Conservation (phyloP, 2,888 invertebrate species). For the Synanthedon tipuliformis region DNA sequence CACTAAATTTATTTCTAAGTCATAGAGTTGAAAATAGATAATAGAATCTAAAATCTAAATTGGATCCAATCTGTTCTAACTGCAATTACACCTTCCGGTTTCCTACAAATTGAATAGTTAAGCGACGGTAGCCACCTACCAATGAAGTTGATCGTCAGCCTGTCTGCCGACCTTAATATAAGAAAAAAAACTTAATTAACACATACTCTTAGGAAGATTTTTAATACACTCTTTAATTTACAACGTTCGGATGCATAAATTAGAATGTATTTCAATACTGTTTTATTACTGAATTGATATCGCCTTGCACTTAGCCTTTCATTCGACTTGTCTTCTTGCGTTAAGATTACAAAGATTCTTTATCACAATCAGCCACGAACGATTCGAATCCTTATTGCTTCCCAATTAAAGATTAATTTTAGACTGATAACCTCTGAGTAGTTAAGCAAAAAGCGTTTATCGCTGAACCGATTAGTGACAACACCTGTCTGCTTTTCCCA, state of each 20-base stretch:
- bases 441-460: slow-evolving; percentile 28
- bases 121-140: too few relatives aligned
- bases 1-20: too few relatives aligned
- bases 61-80: too few relatives aligned
- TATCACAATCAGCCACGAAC: slow-evolving; percentile 7
- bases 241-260: background rate
- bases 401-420: slow-evolving; percentile 8
- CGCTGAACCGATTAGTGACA: slow-evolving; percentile 44
- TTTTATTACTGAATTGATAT: slow-evolving; percentile 47
- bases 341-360: slow-evolving; percentile 1
- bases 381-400: background rate
- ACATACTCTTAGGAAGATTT: too few relatives aligned
- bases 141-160: too few relatives aligned
- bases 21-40: too few relatives aligned
- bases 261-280: slow-evolving; percentile 27
- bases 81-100: too few relatives aligned
- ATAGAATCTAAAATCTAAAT: too few relatives aligned
- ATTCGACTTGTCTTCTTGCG: slow-evolving; percentile 21
- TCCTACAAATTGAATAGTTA: too few relatives aligned
- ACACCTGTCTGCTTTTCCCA: slow-evolving; percentile 66
- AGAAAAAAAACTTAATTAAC: too few relatives aligned
- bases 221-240: background rate
- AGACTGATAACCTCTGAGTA: slow-evolving; percentile 5
- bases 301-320: slow-evolving; percentile 39
- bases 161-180: too few relatives aligned